Percentiles rank a stretch among this genome's conserved stretches.
Conservation (phyloP, 2,797 vertebrate species). For the Danio albolineatus region DNA sequence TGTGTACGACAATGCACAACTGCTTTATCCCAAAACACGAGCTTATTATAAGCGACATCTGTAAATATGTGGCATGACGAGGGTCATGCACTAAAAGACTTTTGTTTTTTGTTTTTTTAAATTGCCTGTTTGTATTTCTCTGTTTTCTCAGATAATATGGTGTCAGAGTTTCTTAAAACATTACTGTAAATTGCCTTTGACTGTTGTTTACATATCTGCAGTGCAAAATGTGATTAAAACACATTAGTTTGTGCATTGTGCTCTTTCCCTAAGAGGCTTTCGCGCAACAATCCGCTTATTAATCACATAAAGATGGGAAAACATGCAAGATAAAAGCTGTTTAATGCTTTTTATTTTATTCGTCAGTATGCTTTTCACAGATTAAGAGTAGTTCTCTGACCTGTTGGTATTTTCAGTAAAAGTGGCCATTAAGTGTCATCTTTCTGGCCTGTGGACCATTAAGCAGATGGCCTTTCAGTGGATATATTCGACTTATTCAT, state of each 20-base stretch:
- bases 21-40: constrained; percentile 64
- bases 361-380: constrained; percentile 19
- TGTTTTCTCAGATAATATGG: constrained; percentile 51
- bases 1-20: constrained; percentile 38
- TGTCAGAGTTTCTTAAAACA: constrained; percentile 53
- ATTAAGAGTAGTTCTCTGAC: neutral
- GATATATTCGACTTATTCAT: constrained; percentile 28
- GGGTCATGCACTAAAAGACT: constrained; percentile 17
- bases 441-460: constrained; percentile 12
- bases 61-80: constrained; percentile 64
- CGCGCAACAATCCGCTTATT: constrained; percentile 26
- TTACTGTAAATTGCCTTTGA: constrained; percentile 52
- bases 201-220: constrained; percentile 61
- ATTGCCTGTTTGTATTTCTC: constrained; percentile 67
- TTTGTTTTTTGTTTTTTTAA: constrained; percentile 65
- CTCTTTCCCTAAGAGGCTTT: constrained; percentile 48
- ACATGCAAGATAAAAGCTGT: constrained; percentile 6
- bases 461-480: constrained; percentile 31
- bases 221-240: constrained; percentile 59
- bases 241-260: constrained; percentile 49
- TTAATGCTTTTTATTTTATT: constrained; percentile 33
- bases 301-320: constrained; percentile 35
- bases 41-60: constrained; percentile 69
- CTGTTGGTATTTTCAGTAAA: constrained; percentile 35
- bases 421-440: constrained; percentile 40